Base-by-base conservation (phyloP, 2,888 invertebrate species). In the Ophion costatus region DNA sequence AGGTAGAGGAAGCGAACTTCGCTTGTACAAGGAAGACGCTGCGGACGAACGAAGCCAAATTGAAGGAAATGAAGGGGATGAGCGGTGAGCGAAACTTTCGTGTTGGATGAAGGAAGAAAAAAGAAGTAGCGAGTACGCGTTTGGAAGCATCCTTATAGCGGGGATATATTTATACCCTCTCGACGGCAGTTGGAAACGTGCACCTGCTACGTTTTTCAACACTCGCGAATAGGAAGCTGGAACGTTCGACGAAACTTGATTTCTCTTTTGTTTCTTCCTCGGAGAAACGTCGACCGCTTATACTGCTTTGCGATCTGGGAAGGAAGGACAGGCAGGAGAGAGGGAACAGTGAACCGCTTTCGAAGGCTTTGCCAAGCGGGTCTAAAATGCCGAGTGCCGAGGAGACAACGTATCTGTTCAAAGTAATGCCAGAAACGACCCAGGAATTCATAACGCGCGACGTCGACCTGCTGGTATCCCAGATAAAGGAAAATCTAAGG, bases 401-500 rank as follows among this genome's bases (percentile, higher is more conserved):
- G 81, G 93, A 93, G 82, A 89, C 90, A 71, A 91, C 91, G 56
- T 93, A 92, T 84, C 82, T 93, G 79, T 91, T 93, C 88, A 91
- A 92, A 85, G 92, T 93, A 70, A 92, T 93, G 91, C 93, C 93
- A 61, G 91, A 92, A 86, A 91, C 91, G 59, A 91, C 90, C 45
- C 90, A 92, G 86, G 94, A 94, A 83, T 94, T 94, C 87, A 89
- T 94, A 33, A 91, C 95, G 17, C 94, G 95, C 87, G 96, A 96
- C 90, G 95, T 96, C 87, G 96, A 96, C 90, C 95, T 95, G 83
- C 93, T 96, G 80, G 96, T 96, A 57, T 94, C 95, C 79, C 96
- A 96, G 92, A 96, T 96, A 83, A 96, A 96, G 91, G 95, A 96
- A 90, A 96, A 96, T 90, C 92, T 96, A 38, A 94, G 95, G 70